Evolutionary conservation across 2,113 vertebrate species (phyloP).

Genomic region (Tupaia tana): DNA sequence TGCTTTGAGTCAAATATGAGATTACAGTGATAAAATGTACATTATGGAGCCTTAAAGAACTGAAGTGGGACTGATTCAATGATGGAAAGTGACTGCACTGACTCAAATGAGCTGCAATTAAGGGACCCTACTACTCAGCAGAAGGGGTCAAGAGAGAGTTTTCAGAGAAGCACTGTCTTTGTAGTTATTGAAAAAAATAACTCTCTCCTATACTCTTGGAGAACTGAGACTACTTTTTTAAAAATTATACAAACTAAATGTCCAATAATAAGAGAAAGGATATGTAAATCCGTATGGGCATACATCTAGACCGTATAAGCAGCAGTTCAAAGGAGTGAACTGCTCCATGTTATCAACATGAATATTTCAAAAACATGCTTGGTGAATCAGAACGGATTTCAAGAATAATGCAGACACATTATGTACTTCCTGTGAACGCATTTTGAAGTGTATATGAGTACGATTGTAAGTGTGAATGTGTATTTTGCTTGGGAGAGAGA

Average conservation of each 20-base stretch:
- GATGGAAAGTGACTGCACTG: neutral
- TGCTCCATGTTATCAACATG: neutral
- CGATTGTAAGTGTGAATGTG: neutral
- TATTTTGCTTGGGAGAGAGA: neutral
- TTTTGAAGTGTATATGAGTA: neutral
- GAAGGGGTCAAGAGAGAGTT: neutral
- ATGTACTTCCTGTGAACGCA: neutral
- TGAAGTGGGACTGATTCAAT: conserved; percentile 18
- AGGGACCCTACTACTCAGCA: conserved; percentile 1
- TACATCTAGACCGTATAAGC: neutral
- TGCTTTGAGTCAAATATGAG: conserved; percentile 1
- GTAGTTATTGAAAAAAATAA: conserved; percentile 36
- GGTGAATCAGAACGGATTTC: neutral
- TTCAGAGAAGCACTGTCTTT: neutral
- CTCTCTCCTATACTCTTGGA: neutral
- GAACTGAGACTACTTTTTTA: conserved; percentile 13
- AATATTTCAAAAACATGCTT: neutral
- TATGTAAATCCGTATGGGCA: neutral
- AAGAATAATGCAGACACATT: neutral
- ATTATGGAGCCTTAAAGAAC: neutral
- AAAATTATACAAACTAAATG: conserved; percentile 4
- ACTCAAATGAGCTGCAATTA: conserved; percentile 31
- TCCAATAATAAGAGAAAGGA: neutral
- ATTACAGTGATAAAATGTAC: neutral
- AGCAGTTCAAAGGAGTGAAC: neutral